Evolutionary conservation across 2,113 vertebrate genomes (phyloP).

Genomic region (Chascanopsetta lugubris): DNA sequence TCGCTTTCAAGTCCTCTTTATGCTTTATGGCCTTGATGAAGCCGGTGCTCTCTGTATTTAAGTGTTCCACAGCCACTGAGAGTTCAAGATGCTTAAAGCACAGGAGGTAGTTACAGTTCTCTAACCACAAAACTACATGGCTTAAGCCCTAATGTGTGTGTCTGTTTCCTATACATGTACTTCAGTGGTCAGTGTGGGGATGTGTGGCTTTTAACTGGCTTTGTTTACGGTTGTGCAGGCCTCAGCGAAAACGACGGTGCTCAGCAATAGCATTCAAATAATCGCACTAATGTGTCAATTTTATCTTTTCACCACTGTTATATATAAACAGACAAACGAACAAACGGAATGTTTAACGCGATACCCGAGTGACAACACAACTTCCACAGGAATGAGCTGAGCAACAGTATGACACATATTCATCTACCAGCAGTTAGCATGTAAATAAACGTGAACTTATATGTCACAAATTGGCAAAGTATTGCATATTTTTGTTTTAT

Average conservation of each 20-base stretch:
- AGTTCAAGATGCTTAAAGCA: constrained; percentile 68
- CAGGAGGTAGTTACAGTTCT: constrained; percentile 75
- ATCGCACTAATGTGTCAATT: too few species aligned
- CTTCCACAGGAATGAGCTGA: too few species aligned
- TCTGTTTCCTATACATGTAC: constrained; percentile 47
- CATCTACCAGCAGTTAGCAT: too few species aligned
- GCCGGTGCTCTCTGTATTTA: constrained; percentile 71
- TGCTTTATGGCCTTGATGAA: constrained; percentile 71
- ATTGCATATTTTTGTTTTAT: too few species aligned
- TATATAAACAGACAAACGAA: too few species aligned
- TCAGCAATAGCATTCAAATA: not conserved
- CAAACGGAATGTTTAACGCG: too few species aligned
- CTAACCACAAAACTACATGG: constrained; percentile 67
- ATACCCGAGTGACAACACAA: too few species aligned
- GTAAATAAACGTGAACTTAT: too few species aligned
- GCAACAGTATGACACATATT: too few species aligned
- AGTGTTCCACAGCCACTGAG: constrained; percentile 72
- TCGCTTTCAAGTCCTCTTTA: constrained; percentile 68
- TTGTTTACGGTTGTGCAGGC: not conserved
- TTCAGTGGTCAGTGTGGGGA: constrained; percentile 30
- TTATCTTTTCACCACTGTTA: too few species aligned
- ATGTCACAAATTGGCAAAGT: too few species aligned
- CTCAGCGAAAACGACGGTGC: constrained; percentile 3
- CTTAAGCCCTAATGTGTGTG: constrained; percentile 58
- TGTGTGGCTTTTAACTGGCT: constrained; percentile 18